Evolutionary conservation across 2,113 vertebrate species (phyloP).

Genomic region (Poecile atricapillus): DNA sequence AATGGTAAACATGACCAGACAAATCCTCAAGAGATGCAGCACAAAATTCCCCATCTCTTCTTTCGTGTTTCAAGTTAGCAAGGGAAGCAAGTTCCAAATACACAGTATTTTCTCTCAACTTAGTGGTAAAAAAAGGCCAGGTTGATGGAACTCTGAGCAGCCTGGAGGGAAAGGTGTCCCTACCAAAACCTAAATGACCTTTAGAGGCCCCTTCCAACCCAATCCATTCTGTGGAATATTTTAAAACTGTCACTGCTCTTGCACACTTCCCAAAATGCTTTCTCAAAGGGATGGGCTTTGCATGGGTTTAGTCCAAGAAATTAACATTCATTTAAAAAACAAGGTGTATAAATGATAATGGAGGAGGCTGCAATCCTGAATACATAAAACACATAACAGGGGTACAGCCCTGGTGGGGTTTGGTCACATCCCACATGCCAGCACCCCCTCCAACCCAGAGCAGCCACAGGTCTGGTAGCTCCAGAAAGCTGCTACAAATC

Average conservation of each 20-base stretch:
- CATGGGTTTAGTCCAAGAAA: background rate
- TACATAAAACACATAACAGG: fast-evolving
- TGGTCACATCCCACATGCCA: background rate
- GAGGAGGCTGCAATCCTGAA: background rate
- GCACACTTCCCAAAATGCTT: background rate
- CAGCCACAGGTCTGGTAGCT: background rate
- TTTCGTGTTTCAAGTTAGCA: background rate
- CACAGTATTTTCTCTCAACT: fast-evolving
- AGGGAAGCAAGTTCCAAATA: background rate
- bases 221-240: background rate
- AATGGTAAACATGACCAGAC: background rate
- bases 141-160: background rate
- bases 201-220: background rate
- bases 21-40: background rate
- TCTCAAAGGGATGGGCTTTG: background rate
- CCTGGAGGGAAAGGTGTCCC: background rate
- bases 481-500: background rate
- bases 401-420: background rate
- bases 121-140: background rate
- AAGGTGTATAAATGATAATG: background rate
- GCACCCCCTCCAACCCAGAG: background rate
- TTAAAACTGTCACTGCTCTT: background rate
- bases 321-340: background rate
- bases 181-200: background rate
- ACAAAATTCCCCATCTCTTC: background rate